Conservation (phyloP, 2,113 vertebrate genomes). For the Macaca nemestrina region DNA sequence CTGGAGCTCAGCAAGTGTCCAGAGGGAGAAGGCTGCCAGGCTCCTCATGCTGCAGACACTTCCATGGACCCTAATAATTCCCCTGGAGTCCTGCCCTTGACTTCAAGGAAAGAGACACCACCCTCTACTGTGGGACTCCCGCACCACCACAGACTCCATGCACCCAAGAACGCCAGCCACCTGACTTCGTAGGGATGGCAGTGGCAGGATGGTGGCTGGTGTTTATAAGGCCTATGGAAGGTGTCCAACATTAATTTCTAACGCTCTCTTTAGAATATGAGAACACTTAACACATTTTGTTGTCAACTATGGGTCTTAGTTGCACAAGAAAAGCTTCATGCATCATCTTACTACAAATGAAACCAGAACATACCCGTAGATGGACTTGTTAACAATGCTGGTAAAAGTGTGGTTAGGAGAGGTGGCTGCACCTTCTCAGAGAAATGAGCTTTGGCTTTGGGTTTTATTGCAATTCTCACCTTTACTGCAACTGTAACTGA, state of each 20-base stretch:
- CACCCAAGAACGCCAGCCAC: not conserved
- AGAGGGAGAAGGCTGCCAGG: not conserved
- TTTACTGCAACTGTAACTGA: not conserved
- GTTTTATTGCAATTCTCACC: not conserved
- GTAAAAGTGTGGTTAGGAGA: not conserved
- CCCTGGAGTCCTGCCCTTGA: not conserved
- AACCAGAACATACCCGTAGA: not conserved
- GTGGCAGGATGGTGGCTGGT: accelerated
- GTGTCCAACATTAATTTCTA: not conserved
- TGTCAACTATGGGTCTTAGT: not conserved
- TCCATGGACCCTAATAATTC: accelerated
- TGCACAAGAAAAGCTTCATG: not conserved
- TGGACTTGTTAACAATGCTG: not conserved
- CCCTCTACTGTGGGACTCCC: not conserved
- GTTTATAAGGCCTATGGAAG: accelerated
- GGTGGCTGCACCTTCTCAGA: not conserved
- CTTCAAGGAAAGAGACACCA: not conserved
- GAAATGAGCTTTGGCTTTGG: not conserved
- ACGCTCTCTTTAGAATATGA: not conserved
- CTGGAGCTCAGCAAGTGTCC: not conserved
- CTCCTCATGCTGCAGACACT: not conserved
- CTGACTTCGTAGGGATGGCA: accelerated
- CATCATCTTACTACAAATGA: not conserved
- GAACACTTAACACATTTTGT: not conserved
- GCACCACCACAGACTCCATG: not conserved